phyloP scores from a whole-genome alignment of 2,888 invertebrate genomes.

The Ichneumoninae sp. region DNA sequence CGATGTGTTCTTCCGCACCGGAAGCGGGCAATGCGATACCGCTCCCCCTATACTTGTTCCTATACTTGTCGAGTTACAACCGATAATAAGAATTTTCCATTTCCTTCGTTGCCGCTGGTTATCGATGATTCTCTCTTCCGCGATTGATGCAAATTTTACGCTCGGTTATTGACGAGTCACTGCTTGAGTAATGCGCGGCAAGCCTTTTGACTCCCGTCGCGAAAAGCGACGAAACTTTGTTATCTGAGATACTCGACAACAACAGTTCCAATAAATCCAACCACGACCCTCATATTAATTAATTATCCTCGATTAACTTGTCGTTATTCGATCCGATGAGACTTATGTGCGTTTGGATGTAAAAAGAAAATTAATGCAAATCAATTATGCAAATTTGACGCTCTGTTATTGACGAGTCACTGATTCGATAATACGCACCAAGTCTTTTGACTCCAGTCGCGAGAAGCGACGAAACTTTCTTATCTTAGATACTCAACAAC shows the following conservation, averaged over 20 bases:
- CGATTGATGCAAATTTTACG: constrained; percentile 4
- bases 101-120: constrained; percentile 42
- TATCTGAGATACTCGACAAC: no score
- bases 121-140: constrained; percentile 20
- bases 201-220: not conserved
- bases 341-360: no score
- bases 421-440: not conserved
- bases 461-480: not conserved
- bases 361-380: not conserved
- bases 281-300: not conserved
- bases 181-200: not conserved
- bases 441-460: not conserved
- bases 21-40: constrained; percentile 7
- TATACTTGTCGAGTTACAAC: not conserved
- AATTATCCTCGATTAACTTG: constrained; percentile 5
- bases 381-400: constrained; percentile 1
- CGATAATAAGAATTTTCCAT: constrained; percentile 47
- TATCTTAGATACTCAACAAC: no score
- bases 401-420: not conserved
- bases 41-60: no score
- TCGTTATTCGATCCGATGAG: not conserved
- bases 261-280: not conserved
- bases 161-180: not conserved
- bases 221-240: not conserved
- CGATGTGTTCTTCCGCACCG: constrained; percentile 45